A percentile compares a stretch with the other conserved stretches of the same genome.
These are phyloP conservation scores for Stegophylla sp. DNA, from an alignment of 2,888 invertebrate genomes.

Conservation along the genomic window DNA sequence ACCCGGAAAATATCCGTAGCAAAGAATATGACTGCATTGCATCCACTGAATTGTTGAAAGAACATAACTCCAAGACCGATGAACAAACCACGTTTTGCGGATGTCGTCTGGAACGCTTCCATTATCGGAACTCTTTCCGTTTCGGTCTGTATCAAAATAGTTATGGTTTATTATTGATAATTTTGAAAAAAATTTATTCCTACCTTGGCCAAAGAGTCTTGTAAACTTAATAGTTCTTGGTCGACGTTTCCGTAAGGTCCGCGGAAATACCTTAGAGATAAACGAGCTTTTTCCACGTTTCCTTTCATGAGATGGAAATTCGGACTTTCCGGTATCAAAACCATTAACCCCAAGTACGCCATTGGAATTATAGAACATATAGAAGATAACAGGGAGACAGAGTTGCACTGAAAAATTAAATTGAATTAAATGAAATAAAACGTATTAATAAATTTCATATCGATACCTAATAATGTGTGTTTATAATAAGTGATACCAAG, in stretches of 20 bases:
- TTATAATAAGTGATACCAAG: no score
- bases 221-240: slow-evolving; percentile 72
- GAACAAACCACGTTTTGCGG: slow-evolving; percentile 73
- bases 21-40: slow-evolving; percentile 85
- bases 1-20: slow-evolving; percentile 75
- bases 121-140: slow-evolving; percentile 69
- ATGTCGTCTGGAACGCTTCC: slow-evolving; percentile 70
- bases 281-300: slow-evolving; percentile 67
- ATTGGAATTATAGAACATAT: slow-evolving; percentile 74
- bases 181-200: background rate
- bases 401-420: slow-evolving; percentile 63
- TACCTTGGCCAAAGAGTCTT: slow-evolving; percentile 66
- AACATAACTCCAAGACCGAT: slow-evolving; percentile 84
- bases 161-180: no score
- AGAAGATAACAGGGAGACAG: slow-evolving; percentile 71
- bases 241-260: slow-evolving; percentile 75
- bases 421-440: background rate
- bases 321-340: slow-evolving; percentile 89
- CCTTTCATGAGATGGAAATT: slow-evolving; percentile 73
- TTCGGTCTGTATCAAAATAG: no score
- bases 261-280: slow-evolving; percentile 76
- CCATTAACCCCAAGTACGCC: slow-evolving; percentile 74
- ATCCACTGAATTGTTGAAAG: slow-evolving; percentile 86
- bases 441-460: slow-evolving; percentile 64
- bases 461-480: no score